Conservation (phyloP, 2,113 vertebrate species). For the Eira barbara region DNA sequence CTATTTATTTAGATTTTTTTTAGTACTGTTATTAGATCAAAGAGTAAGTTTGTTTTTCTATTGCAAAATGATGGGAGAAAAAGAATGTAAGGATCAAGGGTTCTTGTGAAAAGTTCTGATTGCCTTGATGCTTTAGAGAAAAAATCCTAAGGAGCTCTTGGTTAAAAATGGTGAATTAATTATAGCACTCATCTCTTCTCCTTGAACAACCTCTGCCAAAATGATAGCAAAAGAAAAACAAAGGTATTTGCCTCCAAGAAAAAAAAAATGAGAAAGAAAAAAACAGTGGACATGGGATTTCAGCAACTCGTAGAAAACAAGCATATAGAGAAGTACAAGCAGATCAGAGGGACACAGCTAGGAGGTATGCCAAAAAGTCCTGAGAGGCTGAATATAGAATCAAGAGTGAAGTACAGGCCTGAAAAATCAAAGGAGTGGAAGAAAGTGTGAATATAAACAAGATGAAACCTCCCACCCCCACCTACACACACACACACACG, state of each 20-base stretch:
- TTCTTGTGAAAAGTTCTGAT: conserved; percentile 23
- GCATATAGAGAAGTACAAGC: neutral
- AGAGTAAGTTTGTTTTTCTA: conserved; percentile 33
- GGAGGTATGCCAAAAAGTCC: neutral
- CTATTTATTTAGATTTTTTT: conserved; percentile 40
- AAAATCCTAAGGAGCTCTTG: neutral
- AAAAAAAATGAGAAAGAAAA: conserved; percentile 5
- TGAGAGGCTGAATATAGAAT: neutral
- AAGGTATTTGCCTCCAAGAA: neutral
- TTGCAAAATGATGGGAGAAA: neutral
- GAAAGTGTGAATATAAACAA: neutral
- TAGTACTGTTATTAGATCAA: neutral
- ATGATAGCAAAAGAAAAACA: neutral
- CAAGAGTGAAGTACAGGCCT: neutral
- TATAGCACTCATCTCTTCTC: neutral
- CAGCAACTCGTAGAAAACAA: neutral
- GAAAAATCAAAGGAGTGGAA: neutral
- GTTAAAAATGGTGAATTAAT: conserved; percentile 27
- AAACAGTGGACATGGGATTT: neutral
- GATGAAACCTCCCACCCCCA: neutral
- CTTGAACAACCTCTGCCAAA: neutral
- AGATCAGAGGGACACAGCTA: neutral
- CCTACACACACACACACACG: neutral
- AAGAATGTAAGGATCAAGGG: conserved; percentile 3
- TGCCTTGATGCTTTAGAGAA: neutral